These are phyloP conservation scores for Zosterops hypoxanthus DNA, from an alignment of 2,113 vertebrate genomes.

Conservation along the genomic window DNA sequence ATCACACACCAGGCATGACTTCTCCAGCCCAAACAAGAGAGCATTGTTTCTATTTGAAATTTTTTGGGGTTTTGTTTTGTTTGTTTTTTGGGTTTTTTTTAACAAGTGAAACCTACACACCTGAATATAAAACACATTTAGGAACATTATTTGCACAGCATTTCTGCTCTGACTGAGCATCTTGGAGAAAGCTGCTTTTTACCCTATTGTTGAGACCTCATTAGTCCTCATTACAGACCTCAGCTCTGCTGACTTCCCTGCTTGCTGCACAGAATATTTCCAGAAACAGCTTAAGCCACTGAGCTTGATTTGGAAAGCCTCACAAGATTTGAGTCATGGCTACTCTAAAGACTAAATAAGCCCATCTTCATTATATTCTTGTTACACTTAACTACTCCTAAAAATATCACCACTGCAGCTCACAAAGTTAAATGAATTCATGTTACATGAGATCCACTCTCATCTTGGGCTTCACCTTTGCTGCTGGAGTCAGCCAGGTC, in stretches of 20 bases:
- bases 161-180: neutral
- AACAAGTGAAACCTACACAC: neutral
- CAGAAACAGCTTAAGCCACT: neutral
- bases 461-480: neutral
- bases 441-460: neutral
- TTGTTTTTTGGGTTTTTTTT: neutral
- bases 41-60: neutral
- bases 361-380: neutral
- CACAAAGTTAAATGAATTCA: neutral
- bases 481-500: neutral
- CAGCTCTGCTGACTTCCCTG: neutral
- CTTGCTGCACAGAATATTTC: neutral
- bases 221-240: neutral
- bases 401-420: neutral
- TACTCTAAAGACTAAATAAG: neutral
- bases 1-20: neutral
- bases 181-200: neutral
- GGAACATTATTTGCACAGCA: neutral
- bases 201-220: neutral
- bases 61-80: fast-evolving
- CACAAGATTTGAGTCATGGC: neutral
- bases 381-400: neutral
- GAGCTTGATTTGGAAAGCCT: neutral
- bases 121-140: neutral
- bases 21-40: neutral